Evolutionary conservation across 2,113 vertebrate genomes (phyloP).

Genomic region (Ochotona princeps): DNA sequence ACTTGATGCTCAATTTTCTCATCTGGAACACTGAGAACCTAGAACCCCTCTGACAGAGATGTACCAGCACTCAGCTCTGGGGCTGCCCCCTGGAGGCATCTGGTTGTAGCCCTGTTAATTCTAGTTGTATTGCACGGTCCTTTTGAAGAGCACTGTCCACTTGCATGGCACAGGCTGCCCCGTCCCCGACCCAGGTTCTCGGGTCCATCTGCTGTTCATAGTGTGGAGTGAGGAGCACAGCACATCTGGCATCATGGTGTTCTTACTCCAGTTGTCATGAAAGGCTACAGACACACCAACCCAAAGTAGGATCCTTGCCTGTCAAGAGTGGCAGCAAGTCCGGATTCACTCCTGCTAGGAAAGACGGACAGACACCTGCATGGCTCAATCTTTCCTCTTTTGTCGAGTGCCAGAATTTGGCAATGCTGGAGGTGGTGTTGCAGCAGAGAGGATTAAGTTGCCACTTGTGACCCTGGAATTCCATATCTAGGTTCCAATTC

Average conservation of each 20-base stretch:
- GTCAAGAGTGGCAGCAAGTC: not conserved
- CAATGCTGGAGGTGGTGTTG: not conserved
- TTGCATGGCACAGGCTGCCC: not conserved
- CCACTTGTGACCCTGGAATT: too few species aligned
- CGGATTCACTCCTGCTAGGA: not conserved
- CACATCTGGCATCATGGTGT: not conserved
- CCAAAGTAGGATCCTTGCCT: not conserved
- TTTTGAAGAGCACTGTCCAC: too few species aligned
- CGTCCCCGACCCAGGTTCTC: not conserved
- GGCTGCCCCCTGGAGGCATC: not conserved
- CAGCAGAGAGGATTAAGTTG: too few species aligned
- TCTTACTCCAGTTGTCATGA: slow-evolving; percentile 55
- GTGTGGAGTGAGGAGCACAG: not conserved
- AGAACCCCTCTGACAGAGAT: not conserved
- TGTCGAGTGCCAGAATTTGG: not conserved
- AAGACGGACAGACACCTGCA: not conserved
- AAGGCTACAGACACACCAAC: not conserved
- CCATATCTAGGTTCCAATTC: too few species aligned
- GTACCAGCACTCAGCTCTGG: not conserved
- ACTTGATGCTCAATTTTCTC: not conserved
- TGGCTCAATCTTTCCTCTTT: not conserved
- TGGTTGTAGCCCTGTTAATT: not conserved
- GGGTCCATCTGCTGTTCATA: not conserved
- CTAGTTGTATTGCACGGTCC: not conserved
- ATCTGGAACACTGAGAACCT: not conserved